Evolutionary conservation across 2,113 vertebrate genomes (phyloP).

Genomic region (Poeciliopsis turrubarensis): DNA sequence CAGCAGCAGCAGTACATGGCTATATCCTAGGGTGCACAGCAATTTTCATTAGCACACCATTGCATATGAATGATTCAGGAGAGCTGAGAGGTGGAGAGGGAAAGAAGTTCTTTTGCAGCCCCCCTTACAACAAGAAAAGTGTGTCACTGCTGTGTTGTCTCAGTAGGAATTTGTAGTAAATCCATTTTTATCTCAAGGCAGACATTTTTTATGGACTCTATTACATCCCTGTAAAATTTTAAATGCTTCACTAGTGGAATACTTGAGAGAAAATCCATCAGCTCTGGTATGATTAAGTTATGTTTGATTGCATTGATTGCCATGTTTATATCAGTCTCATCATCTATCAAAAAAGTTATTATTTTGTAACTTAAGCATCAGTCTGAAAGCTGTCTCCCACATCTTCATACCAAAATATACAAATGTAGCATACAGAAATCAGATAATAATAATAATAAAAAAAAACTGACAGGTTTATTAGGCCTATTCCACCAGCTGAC

Average conservation of each 20-base stretch:
- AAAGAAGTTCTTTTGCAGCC: constrained; percentile 26
- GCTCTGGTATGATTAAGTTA: too few species aligned
- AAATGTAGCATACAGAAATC: too few species aligned
- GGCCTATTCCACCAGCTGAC: too few species aligned
- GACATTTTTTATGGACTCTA: constrained; percentile 18
- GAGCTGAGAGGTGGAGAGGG: constrained; percentile 43
- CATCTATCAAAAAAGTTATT: too few species aligned
- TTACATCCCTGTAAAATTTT: not conserved
- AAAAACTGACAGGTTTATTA: too few species aligned
- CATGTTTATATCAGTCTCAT: too few species aligned
- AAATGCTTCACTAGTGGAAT: constrained; percentile 4
- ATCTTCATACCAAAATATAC: too few species aligned
- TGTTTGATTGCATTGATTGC: too few species aligned
- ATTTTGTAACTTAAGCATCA: too few species aligned
- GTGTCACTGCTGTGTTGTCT: constrained; percentile 54
- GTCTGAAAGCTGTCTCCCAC: too few species aligned
- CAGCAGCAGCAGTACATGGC: constrained; percentile 32
- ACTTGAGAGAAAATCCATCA: not conserved
- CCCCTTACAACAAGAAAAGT: constrained; percentile 51
- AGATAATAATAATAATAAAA: too few species aligned
- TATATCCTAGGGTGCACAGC: constrained; percentile 24
- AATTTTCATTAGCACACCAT: constrained; percentile 56
- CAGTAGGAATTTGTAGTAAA: constrained; percentile 22
- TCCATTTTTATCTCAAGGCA: constrained; percentile 12
- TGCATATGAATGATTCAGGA: constrained; percentile 65